Conservation (phyloP, 2,797 vertebrate genomes). For the Coendou prehensilis region DNA sequence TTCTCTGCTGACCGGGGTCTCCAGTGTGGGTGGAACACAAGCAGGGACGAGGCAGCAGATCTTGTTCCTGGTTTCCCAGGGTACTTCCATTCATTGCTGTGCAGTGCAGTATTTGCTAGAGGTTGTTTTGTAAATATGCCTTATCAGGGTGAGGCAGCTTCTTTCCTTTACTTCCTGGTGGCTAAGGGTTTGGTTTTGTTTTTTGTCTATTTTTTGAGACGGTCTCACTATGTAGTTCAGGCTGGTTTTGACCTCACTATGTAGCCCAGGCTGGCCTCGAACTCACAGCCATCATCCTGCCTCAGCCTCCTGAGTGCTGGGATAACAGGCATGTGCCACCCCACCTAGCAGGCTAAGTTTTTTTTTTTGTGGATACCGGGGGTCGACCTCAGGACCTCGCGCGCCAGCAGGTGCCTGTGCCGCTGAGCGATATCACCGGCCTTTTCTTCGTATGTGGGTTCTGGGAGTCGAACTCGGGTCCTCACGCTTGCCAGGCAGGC, state of each 20-base stretch:
- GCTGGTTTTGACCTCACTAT: background rate
- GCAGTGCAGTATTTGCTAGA: background rate
- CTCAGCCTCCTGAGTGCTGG: background rate
- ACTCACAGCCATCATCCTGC: background rate
- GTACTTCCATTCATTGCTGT: background rate
- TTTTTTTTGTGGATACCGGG: too few species aligned
- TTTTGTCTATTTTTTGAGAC: background rate
- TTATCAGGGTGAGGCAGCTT: constrained; percentile 8
- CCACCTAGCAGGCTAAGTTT: background rate
- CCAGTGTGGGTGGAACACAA: background rate
- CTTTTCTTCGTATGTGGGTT: too few species aligned
- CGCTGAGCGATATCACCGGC: too few species aligned
- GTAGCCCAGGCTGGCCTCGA: background rate
- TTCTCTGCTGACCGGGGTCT: background rate
- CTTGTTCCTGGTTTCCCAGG: background rate
- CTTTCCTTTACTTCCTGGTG: background rate
- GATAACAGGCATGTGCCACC: background rate
- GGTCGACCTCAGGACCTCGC: too few species aligned
- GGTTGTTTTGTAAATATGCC: constrained; percentile 9
- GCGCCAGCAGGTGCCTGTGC: too few species aligned
- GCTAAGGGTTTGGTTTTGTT: background rate
- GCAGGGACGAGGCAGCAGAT: background rate
- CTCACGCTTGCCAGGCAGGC: too few species aligned
- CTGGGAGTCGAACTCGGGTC: too few species aligned
- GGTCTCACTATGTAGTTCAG: background rate